A percentile compares a stretch with the other conserved stretches of the same genome.
Conservation (phyloP, 2,797 vertebrate genomes). For the Antennarius maculatus region DNA sequence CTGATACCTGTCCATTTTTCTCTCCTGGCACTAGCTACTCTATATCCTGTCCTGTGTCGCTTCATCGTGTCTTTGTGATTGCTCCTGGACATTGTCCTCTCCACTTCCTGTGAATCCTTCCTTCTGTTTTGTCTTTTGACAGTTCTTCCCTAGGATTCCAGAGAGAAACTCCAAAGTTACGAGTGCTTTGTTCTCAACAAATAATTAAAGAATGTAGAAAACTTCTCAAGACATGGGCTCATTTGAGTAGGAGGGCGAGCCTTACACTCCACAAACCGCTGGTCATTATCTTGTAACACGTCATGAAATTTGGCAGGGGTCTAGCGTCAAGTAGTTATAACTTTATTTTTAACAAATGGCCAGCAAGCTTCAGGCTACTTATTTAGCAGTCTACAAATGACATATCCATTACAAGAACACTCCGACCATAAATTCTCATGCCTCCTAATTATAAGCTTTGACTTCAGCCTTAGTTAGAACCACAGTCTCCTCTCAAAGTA, state of each 20-base stretch:
- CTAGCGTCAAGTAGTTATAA: slow-evolving; percentile 66
- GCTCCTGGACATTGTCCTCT: not conserved
- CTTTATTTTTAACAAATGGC: slow-evolving; percentile 76
- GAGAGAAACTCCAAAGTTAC: slow-evolving; percentile 13
- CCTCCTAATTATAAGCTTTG: slow-evolving; percentile 78
- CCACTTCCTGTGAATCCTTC: not conserved
- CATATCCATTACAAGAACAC: slow-evolving; percentile 74
- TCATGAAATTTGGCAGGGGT: slow-evolving; percentile 63
- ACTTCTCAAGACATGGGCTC: slow-evolving; percentile 48
- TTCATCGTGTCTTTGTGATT: too few species aligned
- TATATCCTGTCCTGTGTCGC: too few species aligned
- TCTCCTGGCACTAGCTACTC: too few species aligned
- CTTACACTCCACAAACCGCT: slow-evolving; percentile 32
- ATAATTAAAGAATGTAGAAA: slow-evolving; percentile 50
- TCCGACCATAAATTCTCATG: slow-evolving; percentile 61
- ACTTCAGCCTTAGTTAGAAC: slow-evolving; percentile 62
- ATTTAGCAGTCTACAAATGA: slow-evolving; percentile 68
- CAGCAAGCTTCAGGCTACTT: slow-evolving; percentile 62
- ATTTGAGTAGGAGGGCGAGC: slow-evolving; percentile 49
- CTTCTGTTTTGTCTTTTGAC: not conserved
- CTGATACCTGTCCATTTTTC: too few species aligned
- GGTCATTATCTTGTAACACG: slow-evolving; percentile 79
- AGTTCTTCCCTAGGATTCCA: not conserved
- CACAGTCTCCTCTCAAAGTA: slow-evolving; percentile 61
- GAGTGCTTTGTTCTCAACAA: slow-evolving; percentile 32